Percentiles rank a stretch among this genome's conserved stretches.
These are phyloP conservation scores for Vireo griseus DNA, from an alignment of 2,797 vertebrate genomes.

Conservation along the genomic window DNA sequence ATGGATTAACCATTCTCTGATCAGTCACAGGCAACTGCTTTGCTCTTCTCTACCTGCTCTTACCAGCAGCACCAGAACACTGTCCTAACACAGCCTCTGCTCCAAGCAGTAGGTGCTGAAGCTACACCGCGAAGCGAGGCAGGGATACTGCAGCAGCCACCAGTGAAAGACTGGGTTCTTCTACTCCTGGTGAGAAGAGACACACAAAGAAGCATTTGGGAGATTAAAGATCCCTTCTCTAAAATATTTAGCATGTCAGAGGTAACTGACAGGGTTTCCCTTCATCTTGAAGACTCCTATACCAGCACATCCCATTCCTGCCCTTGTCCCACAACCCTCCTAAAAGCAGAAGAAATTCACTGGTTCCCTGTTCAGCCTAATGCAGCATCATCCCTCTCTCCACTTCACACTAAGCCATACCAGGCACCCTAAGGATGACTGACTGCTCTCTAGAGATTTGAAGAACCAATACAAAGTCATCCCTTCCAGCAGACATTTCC, in stretches of 20 bases:
- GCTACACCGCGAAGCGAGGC: not conserved
- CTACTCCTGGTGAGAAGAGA: constrained; percentile 42
- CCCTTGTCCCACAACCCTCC: not conserved
- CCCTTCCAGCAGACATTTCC: not conserved
- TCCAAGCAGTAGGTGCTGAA: constrained; percentile 36
- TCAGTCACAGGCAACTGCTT: not conserved
- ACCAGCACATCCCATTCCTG: not conserved
- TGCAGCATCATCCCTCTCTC: not conserved
- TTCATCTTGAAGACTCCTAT: not conserved
- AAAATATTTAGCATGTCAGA: not conserved
- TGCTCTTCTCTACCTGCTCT: constrained; percentile 34
- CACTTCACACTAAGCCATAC: not conserved
- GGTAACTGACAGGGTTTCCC: not conserved
- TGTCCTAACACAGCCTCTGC: constrained; percentile 43
- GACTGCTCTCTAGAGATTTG: not conserved
- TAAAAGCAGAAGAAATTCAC: not conserved
- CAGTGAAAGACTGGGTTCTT: constrained; percentile 32
- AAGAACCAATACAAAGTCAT: not conserved
- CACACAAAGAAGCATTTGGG: constrained; percentile 36
- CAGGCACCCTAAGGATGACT: not conserved
- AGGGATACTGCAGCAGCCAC: constrained; percentile 11
- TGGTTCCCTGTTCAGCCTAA: not conserved
- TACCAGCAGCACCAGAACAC: constrained; percentile 40
- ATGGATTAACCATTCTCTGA: not conserved
- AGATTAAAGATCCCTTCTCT: constrained; percentile 43